Conservation (phyloP, 2,797 vertebrate species). For the Lemur catta region DNA sequence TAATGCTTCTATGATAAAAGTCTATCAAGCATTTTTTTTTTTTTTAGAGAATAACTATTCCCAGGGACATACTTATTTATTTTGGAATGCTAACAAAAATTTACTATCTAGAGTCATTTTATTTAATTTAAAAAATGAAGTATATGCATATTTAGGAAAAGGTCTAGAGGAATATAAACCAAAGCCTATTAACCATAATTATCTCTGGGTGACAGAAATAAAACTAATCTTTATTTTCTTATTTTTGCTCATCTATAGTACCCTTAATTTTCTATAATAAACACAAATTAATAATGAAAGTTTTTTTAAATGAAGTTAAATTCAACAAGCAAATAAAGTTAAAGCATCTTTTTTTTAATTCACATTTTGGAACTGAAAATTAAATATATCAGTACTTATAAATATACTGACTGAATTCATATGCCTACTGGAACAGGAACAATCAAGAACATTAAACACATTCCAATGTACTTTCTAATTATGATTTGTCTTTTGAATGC, state of each 20-base stretch:
- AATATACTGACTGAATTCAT: background rate
- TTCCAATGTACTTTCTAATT: background rate
- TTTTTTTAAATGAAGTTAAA: slow-evolving; percentile 21
- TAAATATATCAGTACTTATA: background rate
- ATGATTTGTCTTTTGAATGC: background rate
- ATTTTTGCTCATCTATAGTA: background rate
- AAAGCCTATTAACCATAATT: background rate
- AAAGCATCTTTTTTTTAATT: background rate
- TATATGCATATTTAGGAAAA: background rate
- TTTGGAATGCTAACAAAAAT: slow-evolving; percentile 30
- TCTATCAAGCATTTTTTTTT: background rate
- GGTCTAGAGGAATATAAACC: background rate
- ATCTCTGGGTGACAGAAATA: background rate
- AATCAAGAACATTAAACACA: background rate
- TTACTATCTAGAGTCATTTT: background rate
- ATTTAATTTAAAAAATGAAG: slow-evolving; percentile 25
- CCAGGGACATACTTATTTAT: background rate
- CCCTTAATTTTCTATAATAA: slow-evolving; percentile 43
- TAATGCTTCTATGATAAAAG: slow-evolving; percentile 38
- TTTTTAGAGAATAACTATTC: background rate
- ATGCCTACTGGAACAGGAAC: background rate
- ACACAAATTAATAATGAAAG: background rate
- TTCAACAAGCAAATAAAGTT: slow-evolving; percentile 8
- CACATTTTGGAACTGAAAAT: slow-evolving; percentile 14
- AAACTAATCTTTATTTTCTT: slow-evolving; percentile 21